Base-by-base conservation (phyloP, 2,797 vertebrate species). In the Lutjanus argentimaculatus region DNA sequence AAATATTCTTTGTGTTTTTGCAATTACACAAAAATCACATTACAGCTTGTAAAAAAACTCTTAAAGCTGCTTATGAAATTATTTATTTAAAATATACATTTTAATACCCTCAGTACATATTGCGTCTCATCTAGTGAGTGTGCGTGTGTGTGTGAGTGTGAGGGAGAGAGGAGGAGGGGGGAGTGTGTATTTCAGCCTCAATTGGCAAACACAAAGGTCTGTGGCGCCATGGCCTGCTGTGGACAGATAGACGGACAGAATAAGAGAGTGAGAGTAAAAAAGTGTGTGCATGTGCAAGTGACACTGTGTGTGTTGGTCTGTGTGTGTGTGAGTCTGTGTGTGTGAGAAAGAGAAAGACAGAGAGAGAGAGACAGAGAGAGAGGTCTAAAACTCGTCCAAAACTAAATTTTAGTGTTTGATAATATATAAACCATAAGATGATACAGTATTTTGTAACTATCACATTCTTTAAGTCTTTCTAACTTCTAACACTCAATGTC, bases 201-300 rank as follows among this genome's bases (percentile, higher is more conserved):
- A 94, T 97, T 96, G 96, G 92, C 97, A 97, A 97, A 97, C 94
- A 98, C 96, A 98, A 99, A 97, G 95, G 94, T 96, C 93, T 95
- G 96, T 97, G 96, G 95, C 96, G 96, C 96, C 95, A 94, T 95
- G 95, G 95, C 97, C 96, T 94, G 93, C 95, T 97, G 96, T 96
- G 95, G 96, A 95, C 95, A 95, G 91, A 96, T 68, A 95, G 94
- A 95, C 92, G 88, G 94, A 66, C 52, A 74, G 49, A 64, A 75
- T 30, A 52, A 79, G 68, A 78, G 76, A 70, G 70, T 71, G 68
- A 78, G 76, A 70, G 73, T 71, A 67, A 72, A 42, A 70, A 56
- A 42, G 51, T 71, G 52, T 43, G 14, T 46, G 52, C 10, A 9
- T 56, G 43, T 10, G 43, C 13, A 21, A 8, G 17, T 30, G 14